Percentiles rank a stretch among this genome's conserved stretches.
Evolutionary conservation across 1,140 invertebrate genomes (phyloP).

Genomic region (Drosophila kikkawai): DNA sequence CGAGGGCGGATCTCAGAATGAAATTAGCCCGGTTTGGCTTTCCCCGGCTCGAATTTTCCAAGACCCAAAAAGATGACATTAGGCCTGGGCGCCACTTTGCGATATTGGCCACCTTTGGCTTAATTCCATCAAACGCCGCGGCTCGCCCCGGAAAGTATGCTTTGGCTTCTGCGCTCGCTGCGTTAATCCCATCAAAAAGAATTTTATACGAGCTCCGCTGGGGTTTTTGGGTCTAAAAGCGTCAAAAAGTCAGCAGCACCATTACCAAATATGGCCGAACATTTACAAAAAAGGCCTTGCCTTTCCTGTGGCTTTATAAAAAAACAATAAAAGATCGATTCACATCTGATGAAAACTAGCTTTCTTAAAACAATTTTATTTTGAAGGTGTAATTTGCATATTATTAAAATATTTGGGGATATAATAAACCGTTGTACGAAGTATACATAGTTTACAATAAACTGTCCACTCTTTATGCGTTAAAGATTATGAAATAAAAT

Average conservation of each 20-base stretch:
- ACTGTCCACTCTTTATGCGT: background rate
- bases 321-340: background rate
- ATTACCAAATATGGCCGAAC: constrained; percentile 12
- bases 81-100: constrained; percentile 16
- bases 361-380: background rate
- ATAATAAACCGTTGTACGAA: no score
- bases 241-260: constrained; percentile 19
- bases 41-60: constrained; percentile 9
- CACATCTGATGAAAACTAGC: no score
- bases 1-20: constrained; percentile 58
- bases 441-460: background rate
- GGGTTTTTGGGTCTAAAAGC: constrained; percentile 5
- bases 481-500: background rate
- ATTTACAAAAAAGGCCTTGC: background rate
- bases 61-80: constrained; percentile 15
- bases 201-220: constrained; percentile 16
- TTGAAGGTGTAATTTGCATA: no score
- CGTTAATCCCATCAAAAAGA: constrained; percentile 44
- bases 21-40: constrained; percentile 39
- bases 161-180: constrained; percentile 15
- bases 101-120: constrained; percentile 42
- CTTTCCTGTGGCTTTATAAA: background rate
- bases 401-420: background rate
- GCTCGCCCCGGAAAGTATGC: constrained; percentile 42
- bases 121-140: constrained; percentile 37